Evolutionary conservation across 1,140 invertebrate species (phyloP).

Genomic region (Lethocerus indicus): DNA sequence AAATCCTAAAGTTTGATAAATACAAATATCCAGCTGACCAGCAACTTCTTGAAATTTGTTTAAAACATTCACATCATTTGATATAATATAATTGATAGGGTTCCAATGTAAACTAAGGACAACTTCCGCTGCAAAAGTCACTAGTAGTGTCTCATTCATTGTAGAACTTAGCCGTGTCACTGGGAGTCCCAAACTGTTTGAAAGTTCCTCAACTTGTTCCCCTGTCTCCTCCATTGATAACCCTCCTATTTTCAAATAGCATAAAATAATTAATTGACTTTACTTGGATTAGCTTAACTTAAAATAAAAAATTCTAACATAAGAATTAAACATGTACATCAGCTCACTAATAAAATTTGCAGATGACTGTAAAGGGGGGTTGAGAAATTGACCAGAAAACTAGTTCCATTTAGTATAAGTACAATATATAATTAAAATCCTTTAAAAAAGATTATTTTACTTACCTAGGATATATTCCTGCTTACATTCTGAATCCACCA

Average conservation of each 20-base stretch:
- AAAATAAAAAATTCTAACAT: not conserved
- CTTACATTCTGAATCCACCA: constrained; percentile 16
- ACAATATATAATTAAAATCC: no score
- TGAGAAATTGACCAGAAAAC: not conserved
- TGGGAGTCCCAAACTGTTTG: not conserved
- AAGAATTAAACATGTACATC: not conserved
- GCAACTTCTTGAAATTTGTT: constrained; percentile 1
- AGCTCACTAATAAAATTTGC: not conserved
- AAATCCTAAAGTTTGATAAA: not conserved
- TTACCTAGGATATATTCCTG: constrained; percentile 12
- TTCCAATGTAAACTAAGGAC: constrained; percentile 3
- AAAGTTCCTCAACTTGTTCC: not conserved
- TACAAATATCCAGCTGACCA: constrained; percentile 4
- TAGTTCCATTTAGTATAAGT: not conserved
- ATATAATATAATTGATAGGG: constrained; percentile 1
- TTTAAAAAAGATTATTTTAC: not conserved
- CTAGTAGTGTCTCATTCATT: not conserved
- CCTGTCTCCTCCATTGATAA: not conserved
- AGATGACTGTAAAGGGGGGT: not conserved
- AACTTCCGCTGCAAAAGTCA: not conserved
- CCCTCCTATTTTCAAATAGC: not conserved
- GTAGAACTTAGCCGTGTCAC: not conserved
- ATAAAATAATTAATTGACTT: not conserved
- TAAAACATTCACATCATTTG: not conserved
- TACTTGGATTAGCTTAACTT: not conserved